Conservation (phyloP, 1,140 invertebrate genomes). For the Odontomachus brunneus region DNA sequence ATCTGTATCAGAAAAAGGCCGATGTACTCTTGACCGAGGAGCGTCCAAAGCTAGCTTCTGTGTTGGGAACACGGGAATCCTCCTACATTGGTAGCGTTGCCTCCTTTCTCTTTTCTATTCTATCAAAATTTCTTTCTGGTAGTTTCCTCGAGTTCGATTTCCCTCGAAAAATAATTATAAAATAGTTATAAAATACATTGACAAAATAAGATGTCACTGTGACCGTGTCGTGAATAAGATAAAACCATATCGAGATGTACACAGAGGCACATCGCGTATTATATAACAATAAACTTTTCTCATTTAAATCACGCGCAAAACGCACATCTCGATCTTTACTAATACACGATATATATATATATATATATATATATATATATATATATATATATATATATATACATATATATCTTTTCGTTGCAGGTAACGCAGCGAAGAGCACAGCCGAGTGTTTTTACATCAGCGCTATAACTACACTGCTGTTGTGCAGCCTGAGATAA, state of each 20-base stretch:
- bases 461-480: conserved; percentile 71
- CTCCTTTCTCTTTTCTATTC: background rate
- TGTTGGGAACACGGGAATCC: conserved; percentile 88
- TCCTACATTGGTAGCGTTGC: conserved; percentile 78
- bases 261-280: no score
- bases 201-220: no score
- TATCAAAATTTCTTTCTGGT: background rate
- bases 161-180: no score
- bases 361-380: no score
- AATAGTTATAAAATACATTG: no score
- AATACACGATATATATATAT: conserved; percentile 17
- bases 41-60: conserved; percentile 88
- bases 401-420: conserved; percentile 62
- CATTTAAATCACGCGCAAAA: background rate
- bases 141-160: no score
- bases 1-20: conserved; percentile 86
- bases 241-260: no score
- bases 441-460: conserved; percentile 76
- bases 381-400: no score
- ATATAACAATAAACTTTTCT: no score
- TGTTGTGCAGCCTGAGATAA: conserved; percentile 82
- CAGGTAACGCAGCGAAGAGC: conserved; percentile 75
- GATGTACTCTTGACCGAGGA: conserved; percentile 88
- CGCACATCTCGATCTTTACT: background rate
- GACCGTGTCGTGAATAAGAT: no score